Evolutionary conservation across 2,888 invertebrate species (phyloP).

Genomic region (Saturnia japonica): DNA sequence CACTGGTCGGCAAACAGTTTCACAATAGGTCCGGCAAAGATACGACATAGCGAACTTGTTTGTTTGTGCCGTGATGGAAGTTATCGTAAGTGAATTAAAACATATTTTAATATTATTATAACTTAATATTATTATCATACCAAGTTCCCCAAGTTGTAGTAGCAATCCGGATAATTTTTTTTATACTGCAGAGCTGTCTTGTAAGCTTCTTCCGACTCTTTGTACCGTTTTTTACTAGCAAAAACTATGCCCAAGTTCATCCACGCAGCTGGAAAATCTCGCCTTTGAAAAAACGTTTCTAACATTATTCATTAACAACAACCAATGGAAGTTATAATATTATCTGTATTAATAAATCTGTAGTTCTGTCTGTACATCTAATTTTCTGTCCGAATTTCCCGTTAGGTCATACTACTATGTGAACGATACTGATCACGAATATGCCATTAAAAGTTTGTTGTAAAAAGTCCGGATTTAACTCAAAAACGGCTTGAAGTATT

Average conservation of each 20-base stretch:
- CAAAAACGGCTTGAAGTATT: too few species aligned
- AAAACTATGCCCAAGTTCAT: slow-evolving; percentile 98
- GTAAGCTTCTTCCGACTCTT: slow-evolving; percentile 90
- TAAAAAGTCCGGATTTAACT: too few species aligned
- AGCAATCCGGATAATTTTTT: slow-evolving; percentile 93
- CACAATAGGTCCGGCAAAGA: too few species aligned
- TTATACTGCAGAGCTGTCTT: slow-evolving; percentile 89
- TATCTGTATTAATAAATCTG: too few species aligned
- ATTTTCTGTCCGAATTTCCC: too few species aligned
- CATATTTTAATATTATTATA: neutral
- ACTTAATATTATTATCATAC: slow-evolving; percentile 69
- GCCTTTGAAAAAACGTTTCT: slow-evolving; percentile 69
- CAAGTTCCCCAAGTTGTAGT: slow-evolving; percentile 97
- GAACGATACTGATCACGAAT: too few species aligned
- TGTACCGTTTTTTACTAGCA: slow-evolving; percentile 85
- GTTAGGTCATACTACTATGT: too few species aligned
- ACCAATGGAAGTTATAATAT: neutral
- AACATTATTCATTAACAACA: neutral
- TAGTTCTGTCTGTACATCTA: too few species aligned
- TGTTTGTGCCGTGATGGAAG: too few species aligned
- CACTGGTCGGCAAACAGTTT: too few species aligned
- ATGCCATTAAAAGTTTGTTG: too few species aligned
- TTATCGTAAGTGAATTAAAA: neutral
- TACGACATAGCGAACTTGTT: too few species aligned
- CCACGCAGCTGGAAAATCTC: slow-evolving; percentile 97